Base-by-base conservation (phyloP, 2,797 vertebrate genomes). In the Acanthornis magna region DNA sequence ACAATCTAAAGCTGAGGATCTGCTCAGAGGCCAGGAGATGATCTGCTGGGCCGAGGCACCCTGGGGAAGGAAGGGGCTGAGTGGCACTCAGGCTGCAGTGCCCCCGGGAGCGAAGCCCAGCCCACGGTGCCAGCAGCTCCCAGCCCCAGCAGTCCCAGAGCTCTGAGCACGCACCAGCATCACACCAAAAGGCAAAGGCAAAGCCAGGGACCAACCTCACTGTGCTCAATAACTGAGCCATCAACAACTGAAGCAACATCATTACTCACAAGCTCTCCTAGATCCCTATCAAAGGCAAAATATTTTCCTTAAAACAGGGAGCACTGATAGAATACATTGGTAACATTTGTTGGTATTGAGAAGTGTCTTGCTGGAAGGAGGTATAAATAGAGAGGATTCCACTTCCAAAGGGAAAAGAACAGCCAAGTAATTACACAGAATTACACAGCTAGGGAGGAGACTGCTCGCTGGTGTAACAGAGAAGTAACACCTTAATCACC, bases 151-250 rank as follows among this genome's bases (percentile, higher is more conserved):
- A 38, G 11, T 17, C 38, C 40, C 82, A 18, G 1, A 15, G 26
- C 21, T 65, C n/a, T 22, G 68, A 43, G 36, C 50, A 51, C 0
- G 0, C 20, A 61, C 20, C 40, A 21, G 0, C 5, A 45, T 5
- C 62, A 55, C 7, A 30, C 13, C 40, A 75, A 54, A 22, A 54
- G 23, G 54, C 13, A 14, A 78, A 82, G 7, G 16, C 47, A 73
- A 70, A 85, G 48, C 1, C 1, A 91, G 40, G 0, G 0, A 67
- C 22, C 61, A 43, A 22, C 43, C 45, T 47, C 11, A 32, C 38
- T 25, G 34, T 21, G 32, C 36, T 51, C 38, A 74, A 20, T 1
- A 16, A 40, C 36, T 53, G 57, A 77, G 62, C 84, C 57, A 53
- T 4, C 16, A 51, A 32, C n/a, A 15, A 89, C 42, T 40, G 45